Percentiles rank a stretch among this genome's conserved stretches.
Conservation (phyloP, 30 jellyfish, hydroid and myxozoan genomes). For the Catostylus mosaicus region DNA sequence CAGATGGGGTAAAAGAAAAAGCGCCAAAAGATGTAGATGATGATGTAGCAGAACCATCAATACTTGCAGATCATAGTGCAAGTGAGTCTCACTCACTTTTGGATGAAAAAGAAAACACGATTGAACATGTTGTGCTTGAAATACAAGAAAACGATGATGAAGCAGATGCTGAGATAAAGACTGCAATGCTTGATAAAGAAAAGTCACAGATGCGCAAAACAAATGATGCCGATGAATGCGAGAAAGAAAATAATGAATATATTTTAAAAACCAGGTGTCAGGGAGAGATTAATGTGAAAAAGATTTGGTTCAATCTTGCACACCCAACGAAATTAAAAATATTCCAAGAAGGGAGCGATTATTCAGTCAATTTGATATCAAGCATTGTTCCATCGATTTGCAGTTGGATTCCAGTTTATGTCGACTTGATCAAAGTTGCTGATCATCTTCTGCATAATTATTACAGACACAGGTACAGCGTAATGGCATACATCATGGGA, state of each 20-base stretch:
- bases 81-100: constrained; percentile 23
- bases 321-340: constrained; percentile 83
- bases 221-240: constrained; percentile 19
- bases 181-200: not conserved
- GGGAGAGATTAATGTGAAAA: constrained; percentile 46
- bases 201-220: not conserved
- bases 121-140: constrained; percentile 57
- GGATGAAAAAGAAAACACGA: constrained; percentile 1
- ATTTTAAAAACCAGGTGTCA: constrained; percentile 8
- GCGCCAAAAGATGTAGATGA: not conserved
- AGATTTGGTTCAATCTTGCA: constrained; percentile 90
- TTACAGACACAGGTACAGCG: constrained; percentile 55
- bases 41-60: constrained; percentile 10
- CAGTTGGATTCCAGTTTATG: constrained; percentile 87
- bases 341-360: constrained; percentile 70
- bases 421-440: constrained; percentile 41
- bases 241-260: constrained; percentile 11
- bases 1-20: not conserved
- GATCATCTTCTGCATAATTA: constrained; percentile 12
- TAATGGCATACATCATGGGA: constrained; percentile 81
- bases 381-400: constrained; percentile 79
- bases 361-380: constrained; percentile 77
- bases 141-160: constrained; percentile 29
- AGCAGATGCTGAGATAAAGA: not conserved
- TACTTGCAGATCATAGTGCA: not conserved